Evolutionary conservation across 2,113 vertebrate species (phyloP), one percentile per base, ranked within the genome.

Genomic region (Eublepharis macularius): DNA sequence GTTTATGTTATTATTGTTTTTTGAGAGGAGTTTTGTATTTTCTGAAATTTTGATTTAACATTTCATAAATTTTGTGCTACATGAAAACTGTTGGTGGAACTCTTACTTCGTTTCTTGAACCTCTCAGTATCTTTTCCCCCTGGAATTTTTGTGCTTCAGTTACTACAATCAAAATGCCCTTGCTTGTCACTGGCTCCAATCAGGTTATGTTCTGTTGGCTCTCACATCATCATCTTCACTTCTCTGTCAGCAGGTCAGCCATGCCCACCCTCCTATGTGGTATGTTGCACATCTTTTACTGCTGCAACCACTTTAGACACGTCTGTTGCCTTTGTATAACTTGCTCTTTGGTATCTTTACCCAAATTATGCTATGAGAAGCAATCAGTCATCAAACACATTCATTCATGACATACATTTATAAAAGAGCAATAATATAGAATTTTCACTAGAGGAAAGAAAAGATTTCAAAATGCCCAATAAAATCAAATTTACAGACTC

Each of bases 1-100:
- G 41, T 90, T 88, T 79, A 77, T 83, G 84, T 57, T 57, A 19
- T 43, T 12, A 41, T 70, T 45, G 43, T 60, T 63, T 73, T 78
- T n/a, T 14, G 5, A 24, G 39, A n/a, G 36, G 26, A 32, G 34
- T 16, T n/a, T 47, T 26, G 26, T 2, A 10, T 63, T 26, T 63
- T 63, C 60, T 65, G 12, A 1, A 68, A 16, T 19, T 1, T 16
- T 29, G 11, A 24, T 47, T 2, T 13, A 14, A 66, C 34, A 76
- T 36, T 57, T 77, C 63, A 69, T 12, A 54, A 36, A 45, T 9
- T 84, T 76, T 26, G 3, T 72, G 34, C 24, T 75, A 16, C 39
- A 57, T 8, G 24, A 39, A 57, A 72, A 34, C 4, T 68, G 45
- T 81, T 36, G 43, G 24, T 47, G 36, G 69, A 75, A 43, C 4